Conservation (phyloP, 2,797 vertebrate genomes). For the Trematomus bernacchii region DNA sequence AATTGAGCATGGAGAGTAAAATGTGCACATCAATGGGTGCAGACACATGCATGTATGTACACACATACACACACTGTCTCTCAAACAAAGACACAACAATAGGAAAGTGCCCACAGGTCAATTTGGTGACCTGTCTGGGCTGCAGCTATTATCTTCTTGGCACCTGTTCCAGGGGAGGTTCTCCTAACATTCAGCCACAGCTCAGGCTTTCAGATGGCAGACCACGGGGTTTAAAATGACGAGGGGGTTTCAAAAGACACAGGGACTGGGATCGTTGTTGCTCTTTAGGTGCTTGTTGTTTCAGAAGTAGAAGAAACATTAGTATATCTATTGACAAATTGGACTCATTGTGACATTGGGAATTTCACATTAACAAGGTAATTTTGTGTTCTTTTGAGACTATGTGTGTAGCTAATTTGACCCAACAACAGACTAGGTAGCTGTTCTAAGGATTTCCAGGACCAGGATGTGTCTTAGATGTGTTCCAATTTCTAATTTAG, state of each 20-base stretch:
- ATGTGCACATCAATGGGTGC: constrained; percentile 3
- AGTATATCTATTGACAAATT: neutral
- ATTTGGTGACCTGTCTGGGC: constrained; percentile 56
- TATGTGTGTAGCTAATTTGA: constrained; percentile 6
- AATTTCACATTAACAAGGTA: neutral
- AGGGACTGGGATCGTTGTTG: neutral
- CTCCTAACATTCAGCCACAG: constrained; percentile 49
- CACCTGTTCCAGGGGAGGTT: constrained; percentile 65
- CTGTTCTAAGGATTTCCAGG: neutral
- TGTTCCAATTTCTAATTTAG: no score
- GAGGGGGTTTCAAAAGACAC: constrained; percentile 37
- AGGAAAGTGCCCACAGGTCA: constrained; percentile 61
- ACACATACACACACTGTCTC: constrained; percentile 1
- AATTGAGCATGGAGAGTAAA: constrained; percentile 40
- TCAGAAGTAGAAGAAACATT: neutral
- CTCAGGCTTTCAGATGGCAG: constrained; percentile 58
- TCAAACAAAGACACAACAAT: constrained; percentile 40
- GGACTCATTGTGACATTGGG: neutral
- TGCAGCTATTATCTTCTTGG: constrained; percentile 74
- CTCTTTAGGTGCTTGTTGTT: constrained; percentile 10
- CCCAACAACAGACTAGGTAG: neutral
- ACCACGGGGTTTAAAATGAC: neutral
- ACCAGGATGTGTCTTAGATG: no score
- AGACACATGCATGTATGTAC: constrained; percentile 5
- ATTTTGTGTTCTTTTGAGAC: neutral